Evolutionary conservation across 2,113 vertebrate genomes (phyloP), one percentile per base, ranked within the genome.

Genomic region (Telmatochromis sp.): DNA sequence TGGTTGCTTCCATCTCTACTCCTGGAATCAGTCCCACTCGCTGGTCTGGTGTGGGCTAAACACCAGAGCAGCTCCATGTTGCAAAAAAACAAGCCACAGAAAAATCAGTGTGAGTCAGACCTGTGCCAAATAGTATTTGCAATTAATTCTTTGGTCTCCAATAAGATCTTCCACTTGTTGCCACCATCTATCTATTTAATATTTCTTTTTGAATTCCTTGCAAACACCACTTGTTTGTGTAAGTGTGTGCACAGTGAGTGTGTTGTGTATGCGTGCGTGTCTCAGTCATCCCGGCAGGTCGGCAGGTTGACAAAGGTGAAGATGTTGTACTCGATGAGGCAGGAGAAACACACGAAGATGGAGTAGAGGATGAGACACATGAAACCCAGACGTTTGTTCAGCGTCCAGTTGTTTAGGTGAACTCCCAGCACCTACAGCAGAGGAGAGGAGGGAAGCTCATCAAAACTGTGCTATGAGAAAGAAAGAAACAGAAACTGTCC

Each of bases 271-370:
- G 33, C 31, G 80, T n/a, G 28, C 26, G 65, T 40, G 21, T 42
- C 42, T 98, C 94, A 98, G 94, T 97, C 96, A 65, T 98, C 97
- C 86, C 97, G 97, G 87, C 99, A 99, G 96, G 98, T 99, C 0
- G 99, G 99, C 95, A 99, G 97, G 96, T 99, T 99, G 96, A 99
- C 98, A 68, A 99, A 99, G 37, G 97, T 99, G 96, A 99, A 99
- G 94, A 99, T 97, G 91, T 99, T 99, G 96, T 99, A 99, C 88
- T 99, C 99, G 14, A 98, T 99, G 96, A 99, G 97, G 96, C 99
- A 99, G 97, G 99, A 99, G 97, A 99, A 97, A 93, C 98, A 98
- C 91, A 99, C 96, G 97, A 99, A 99, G 95, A 99, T 95, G 5
- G 97, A 96, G 3, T 99, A 99, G 85, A 99, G 96, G 92, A 98